Conservation (phyloP, 1,140 invertebrate genomes). For the Tetragnatha versicolor region DNA sequence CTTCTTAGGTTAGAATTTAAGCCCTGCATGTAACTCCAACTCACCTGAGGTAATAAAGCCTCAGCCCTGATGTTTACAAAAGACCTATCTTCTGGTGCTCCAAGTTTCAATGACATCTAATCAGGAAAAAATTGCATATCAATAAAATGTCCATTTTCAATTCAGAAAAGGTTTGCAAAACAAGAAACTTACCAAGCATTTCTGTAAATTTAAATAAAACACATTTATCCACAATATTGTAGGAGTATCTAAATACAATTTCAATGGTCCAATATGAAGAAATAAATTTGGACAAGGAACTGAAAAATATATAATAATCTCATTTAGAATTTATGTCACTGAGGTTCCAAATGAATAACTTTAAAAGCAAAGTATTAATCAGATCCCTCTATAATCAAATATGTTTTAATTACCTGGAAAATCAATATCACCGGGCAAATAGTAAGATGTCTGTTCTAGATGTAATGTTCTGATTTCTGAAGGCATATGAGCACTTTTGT, state of each 20-base stretch:
- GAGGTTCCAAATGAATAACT: neutral
- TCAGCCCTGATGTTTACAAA: conserved; percentile 46
- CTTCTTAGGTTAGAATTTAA: too few species aligned
- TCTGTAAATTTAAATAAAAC: conserved; percentile 86
- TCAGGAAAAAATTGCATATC: neutral
- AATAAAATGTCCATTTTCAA: neutral
- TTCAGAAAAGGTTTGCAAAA: neutral
- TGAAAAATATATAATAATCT: conserved; percentile 62
- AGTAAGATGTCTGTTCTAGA: conserved; percentile 95
- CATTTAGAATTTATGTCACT: neutral
- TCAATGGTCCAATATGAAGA: conserved; percentile 86
- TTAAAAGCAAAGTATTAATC: neutral
- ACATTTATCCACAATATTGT: conserved; percentile 92
- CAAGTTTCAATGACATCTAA: conserved; percentile 49
- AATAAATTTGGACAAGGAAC: conserved; percentile 93
- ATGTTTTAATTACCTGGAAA: conserved; percentile 87
- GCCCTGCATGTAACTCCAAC: conserved; percentile 62
- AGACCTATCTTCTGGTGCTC: conserved; percentile 17
- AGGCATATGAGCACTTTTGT: conserved; percentile 81
- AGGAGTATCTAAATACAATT: conserved; percentile 81
- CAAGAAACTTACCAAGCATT: conserved; percentile 69
- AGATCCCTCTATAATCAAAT: neutral
- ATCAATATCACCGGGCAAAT: conserved; percentile 91
- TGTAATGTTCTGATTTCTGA: conserved; percentile 89
- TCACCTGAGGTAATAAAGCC: conserved; percentile 59